These are phyloP conservation scores for Drosophila kambysellisi DNA, from an alignment of 2,888 invertebrate genomes.

Conservation along the genomic window DNA sequence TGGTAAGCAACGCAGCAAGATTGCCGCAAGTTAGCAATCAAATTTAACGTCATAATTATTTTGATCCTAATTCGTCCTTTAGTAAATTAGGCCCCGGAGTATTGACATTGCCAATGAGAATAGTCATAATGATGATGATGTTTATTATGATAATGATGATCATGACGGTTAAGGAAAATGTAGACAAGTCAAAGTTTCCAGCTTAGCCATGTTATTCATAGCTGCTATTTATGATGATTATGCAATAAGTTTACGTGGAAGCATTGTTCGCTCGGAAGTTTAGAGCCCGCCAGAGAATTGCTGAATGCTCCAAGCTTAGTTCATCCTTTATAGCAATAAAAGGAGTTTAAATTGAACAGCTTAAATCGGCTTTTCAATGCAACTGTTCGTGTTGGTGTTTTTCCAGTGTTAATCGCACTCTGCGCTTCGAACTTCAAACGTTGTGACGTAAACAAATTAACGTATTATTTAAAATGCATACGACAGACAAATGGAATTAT, in stretches of 20 bases:
- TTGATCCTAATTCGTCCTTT: slow-evolving; percentile 42
- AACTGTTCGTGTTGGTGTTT: slow-evolving; percentile 28
- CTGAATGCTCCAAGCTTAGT: slow-evolving; percentile 21
- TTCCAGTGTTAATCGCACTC: slow-evolving; percentile 55
- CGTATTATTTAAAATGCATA: slow-evolving; percentile 46
- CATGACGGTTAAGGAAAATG: slow-evolving; percentile 40
- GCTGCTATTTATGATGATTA: slow-evolving; percentile 55
- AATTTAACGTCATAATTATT: slow-evolving; percentile 40
- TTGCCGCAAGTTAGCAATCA: slow-evolving; percentile 21
- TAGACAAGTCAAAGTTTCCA: slow-evolving; percentile 43
- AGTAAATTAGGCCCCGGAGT: slow-evolving; percentile 44
- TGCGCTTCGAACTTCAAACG: slow-evolving; percentile 46
- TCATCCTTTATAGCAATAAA: neutral
- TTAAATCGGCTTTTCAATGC: slow-evolving; percentile 43
- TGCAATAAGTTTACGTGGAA: slow-evolving; percentile 23
- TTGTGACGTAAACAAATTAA: slow-evolving; percentile 57
- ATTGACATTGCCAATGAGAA: slow-evolving; percentile 42
- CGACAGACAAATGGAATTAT: slow-evolving; percentile 56
- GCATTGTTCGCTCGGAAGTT: slow-evolving; percentile 22
- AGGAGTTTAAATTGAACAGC: neutral
- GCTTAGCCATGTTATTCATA: slow-evolving; percentile 31
- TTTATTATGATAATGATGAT: slow-evolving; percentile 20
- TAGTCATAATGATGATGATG: slow-evolving; percentile 32
- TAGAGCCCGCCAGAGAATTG: slow-evolving; percentile 47
- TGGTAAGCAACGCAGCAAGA: neutral